A percentile compares a stretch with the other conserved stretches of the same genome.
Evolutionary conservation across 2,797 vertebrate species (phyloP).

Genomic region (Lithobates pipiens): DNA sequence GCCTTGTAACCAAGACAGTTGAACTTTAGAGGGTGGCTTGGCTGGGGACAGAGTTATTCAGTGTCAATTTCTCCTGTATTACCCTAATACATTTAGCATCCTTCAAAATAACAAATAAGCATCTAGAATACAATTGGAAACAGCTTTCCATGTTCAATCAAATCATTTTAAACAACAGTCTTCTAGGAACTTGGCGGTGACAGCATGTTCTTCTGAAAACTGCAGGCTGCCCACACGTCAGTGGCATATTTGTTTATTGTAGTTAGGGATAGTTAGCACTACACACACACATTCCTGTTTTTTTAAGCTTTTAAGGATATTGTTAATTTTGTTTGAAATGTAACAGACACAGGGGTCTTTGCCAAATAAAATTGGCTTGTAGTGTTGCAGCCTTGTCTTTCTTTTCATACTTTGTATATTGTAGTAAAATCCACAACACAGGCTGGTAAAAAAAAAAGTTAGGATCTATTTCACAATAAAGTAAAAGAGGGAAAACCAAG

Average conservation of each 20-base stretch:
- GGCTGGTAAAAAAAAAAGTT: conserved; percentile 14
- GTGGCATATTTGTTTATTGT: conserved; percentile 54
- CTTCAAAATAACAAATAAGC: conserved; percentile 7
- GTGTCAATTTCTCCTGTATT: background rate
- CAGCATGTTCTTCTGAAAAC: conserved; percentile 47
- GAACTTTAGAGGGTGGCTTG: background rate
- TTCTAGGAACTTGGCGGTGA: conserved; percentile 48
- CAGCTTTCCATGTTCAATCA: conserved; percentile 25
- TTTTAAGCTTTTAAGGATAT: conserved; percentile 49
- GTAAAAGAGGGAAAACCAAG: background rate
- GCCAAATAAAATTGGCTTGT: conserved; percentile 47
- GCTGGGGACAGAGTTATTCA: background rate
- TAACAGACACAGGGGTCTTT: conserved; percentile 46
- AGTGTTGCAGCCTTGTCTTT: conserved; percentile 31
- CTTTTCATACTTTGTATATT: conserved; percentile 43
- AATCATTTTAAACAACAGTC: conserved; percentile 36
- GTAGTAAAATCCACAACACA: conserved; percentile 23
- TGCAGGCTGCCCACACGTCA: conserved; percentile 43
- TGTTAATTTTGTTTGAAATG: conserved; percentile 53
- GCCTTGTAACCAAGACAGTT: too few relatives aligned
- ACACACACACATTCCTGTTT: conserved; percentile 42
- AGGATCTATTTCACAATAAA: conserved; percentile 3
- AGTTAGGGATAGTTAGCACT: conserved; percentile 53
- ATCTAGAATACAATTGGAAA: conserved; percentile 22
- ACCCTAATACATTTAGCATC: background rate